These are phyloP conservation scores for Drosophila bipectinata DNA, from an alignment of 1,140 invertebrate genomes.

Conservation along the genomic window DNA sequence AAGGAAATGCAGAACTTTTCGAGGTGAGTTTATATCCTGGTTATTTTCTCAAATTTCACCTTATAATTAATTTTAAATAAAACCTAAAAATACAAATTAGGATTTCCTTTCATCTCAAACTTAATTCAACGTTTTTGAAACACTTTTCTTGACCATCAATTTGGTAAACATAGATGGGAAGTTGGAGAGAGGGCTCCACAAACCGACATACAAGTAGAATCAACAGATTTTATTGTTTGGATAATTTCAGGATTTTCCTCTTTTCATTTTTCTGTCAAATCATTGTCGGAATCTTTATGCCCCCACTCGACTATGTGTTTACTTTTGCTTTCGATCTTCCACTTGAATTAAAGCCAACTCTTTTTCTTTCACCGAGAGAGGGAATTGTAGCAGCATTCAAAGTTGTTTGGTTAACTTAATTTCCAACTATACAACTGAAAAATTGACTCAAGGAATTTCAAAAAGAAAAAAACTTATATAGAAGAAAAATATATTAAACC, in stretches of 20 bases:
- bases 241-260: slow-evolving; percentile 54
- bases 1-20: slow-evolving; percentile 71
- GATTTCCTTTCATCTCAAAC: not conserved
- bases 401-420: slow-evolving; percentile 59
- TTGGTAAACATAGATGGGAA: slow-evolving; percentile 32
- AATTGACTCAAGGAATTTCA: slow-evolving; percentile 27
- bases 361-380: slow-evolving; percentile 26
- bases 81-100: slow-evolving; percentile 11
- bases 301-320: slow-evolving; percentile 49
- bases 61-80: not conserved
- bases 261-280: slow-evolving; percentile 55
- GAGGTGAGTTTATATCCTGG: slow-evolving; percentile 44
- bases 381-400: slow-evolving; percentile 26
- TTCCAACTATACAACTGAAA: slow-evolving; percentile 26
- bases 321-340: slow-evolving; percentile 57
- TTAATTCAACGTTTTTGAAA: slow-evolving; percentile 20
- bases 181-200: slow-evolving; percentile 11
- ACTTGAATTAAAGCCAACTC: slow-evolving; percentile 44
- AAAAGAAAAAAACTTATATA: slow-evolving; percentile 1
- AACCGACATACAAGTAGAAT: slow-evolving; percentile 43
- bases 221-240: slow-evolving; percentile 45
- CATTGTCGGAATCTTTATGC: slow-evolving; percentile 71
- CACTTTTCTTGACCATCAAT: slow-evolving; percentile 37
- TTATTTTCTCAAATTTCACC: too few relatives aligned
- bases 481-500: slow-evolving; percentile 3